Conservation (phyloP, 2,888 invertebrate genomes). For the Mythimna lalbum region DNA sequence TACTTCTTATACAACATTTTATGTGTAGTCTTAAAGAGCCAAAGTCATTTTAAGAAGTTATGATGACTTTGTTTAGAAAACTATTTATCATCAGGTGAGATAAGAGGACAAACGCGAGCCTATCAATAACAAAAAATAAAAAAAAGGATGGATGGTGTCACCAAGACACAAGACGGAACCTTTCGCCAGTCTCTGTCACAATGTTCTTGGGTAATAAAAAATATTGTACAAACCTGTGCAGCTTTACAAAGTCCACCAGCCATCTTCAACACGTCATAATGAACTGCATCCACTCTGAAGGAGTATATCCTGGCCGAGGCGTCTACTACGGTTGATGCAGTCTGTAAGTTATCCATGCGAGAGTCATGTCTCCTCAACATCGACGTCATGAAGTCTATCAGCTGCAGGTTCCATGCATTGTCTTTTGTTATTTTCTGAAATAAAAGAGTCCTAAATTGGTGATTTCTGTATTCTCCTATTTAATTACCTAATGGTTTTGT, state of each 20-base stretch:
- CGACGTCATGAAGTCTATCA: slow-evolving; percentile 96
- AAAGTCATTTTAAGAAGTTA: no score
- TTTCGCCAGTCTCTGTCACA: no score
- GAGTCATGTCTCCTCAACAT: slow-evolving; percentile 93
- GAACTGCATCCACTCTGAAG: slow-evolving; percentile 96
- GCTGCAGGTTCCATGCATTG: slow-evolving; percentile 96
- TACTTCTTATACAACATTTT: no score
- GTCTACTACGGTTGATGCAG: slow-evolving; percentile 96
- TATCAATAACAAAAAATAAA: no score
- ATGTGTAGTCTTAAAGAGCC: no score
- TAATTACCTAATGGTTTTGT: no score
- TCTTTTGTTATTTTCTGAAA: slow-evolving; percentile 96
- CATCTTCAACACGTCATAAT: slow-evolving; percentile 95
- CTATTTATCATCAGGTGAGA: no score
- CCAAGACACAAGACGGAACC: no score
- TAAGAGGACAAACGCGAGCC: no score
- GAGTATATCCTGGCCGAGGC: slow-evolving; percentile 97
- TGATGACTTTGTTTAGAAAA: no score
- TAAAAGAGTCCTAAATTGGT: background rate
- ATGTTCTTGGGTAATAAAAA: background rate
- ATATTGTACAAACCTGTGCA: slow-evolving; percentile 78
- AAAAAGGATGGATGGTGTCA: no score
- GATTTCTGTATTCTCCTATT: no score
- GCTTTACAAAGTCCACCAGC: slow-evolving; percentile 92
- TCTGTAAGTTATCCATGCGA: slow-evolving; percentile 93